Evolutionary conservation across 1,140 invertebrate genomes (phyloP).

Genomic region (Tetramorium parvispinum): DNA sequence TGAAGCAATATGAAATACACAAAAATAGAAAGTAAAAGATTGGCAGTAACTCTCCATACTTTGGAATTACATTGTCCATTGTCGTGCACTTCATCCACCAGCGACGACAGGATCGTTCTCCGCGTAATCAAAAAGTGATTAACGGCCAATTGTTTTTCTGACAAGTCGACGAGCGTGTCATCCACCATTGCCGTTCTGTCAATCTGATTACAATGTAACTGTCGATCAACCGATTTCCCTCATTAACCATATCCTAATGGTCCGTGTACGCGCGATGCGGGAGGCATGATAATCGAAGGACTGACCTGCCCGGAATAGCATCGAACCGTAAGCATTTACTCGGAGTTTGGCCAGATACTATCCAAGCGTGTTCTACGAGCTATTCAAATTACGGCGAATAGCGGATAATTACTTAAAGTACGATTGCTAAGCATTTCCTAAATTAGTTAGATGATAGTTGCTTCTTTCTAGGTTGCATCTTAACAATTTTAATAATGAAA

Average conservation of each 20-base stretch:
- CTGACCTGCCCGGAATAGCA: slow-evolving; percentile 38
- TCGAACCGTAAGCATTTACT: slow-evolving; percentile 14
- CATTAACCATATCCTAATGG: slow-evolving; percentile 41
- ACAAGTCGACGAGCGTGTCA: slow-evolving; percentile 30
- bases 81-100: slow-evolving; percentile 10
- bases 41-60: slow-evolving; percentile 2
- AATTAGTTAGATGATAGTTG: not conserved
- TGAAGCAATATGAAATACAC: not conserved
- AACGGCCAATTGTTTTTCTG: slow-evolving; percentile 64
- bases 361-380: not conserved
- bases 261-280: slow-evolving; percentile 31
- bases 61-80: slow-evolving; percentile 36
- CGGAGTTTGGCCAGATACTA: not conserved
- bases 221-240: slow-evolving; percentile 53
- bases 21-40: slow-evolving; percentile 37
- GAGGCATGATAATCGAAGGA: slow-evolving; percentile 46
- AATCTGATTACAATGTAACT: slow-evolving; percentile 68
- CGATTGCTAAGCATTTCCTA: not conserved
- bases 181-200: slow-evolving; percentile 13
- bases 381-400: slow-evolving; percentile 3
- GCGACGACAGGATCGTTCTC: slow-evolving; percentile 45
- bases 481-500: not conserved
- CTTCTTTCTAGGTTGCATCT: not conserved
- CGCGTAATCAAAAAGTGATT: slow-evolving; percentile 59
- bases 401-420: not conserved